Conservation (phyloP, 2,888 invertebrate genomes). For the Campoplex nolae region DNA sequence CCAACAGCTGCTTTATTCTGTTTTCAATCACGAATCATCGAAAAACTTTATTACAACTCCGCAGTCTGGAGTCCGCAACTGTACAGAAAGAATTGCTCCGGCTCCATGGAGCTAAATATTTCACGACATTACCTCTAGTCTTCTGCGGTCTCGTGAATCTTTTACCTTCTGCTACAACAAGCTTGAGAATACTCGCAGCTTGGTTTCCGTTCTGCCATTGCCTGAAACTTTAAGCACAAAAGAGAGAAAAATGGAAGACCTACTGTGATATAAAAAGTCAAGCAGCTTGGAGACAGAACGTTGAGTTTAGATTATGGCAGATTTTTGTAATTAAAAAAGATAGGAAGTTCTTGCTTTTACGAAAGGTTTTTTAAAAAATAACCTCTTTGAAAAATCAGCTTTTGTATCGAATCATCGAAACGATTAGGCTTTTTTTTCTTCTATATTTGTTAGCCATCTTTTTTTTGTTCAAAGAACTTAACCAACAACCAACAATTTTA, state of each 20-base stretch:
- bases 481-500: too few species aligned
- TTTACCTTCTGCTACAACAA: conserved; percentile 38
- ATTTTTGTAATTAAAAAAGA: background rate
- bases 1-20: background rate
- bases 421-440: background rate
- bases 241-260: background rate
- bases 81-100: conserved; percentile 9
- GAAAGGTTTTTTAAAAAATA: too few species aligned
- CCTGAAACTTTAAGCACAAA: background rate
- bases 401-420: background rate
- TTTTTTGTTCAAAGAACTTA: too few species aligned
- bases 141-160: conserved; percentile 48
- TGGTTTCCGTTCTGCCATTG: conserved; percentile 6
- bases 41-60: background rate
- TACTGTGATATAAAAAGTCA: background rate
- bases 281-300: background rate
- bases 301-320: background rate
- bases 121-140: conserved; percentile 29
- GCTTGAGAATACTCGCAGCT: conserved; percentile 20
- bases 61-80: conserved; percentile 10
- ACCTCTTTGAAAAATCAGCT: too few species aligned
- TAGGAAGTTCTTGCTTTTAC: background rate
- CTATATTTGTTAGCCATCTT: background rate
- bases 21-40: background rate
- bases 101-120: conserved; percentile 48